These are phyloP conservation scores for Rhabditoides inermis DNA, from an alignment of 2,888 invertebrate species.

Conservation along the genomic window DNA sequence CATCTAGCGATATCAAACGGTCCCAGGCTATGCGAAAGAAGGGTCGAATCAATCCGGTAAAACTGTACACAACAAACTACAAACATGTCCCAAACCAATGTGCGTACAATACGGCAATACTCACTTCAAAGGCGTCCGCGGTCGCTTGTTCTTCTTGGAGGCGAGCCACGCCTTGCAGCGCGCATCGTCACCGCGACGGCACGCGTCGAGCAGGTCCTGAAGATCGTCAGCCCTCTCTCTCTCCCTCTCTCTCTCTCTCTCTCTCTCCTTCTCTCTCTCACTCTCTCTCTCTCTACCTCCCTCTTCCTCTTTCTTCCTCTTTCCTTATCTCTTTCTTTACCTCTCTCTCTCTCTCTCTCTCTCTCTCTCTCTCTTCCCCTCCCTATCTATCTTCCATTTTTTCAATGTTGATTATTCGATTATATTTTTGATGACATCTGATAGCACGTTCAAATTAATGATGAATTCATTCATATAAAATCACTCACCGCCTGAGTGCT, in stretches of 20 bases:
- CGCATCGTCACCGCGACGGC: slow-evolving; percentile 36
- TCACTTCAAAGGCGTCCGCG: slow-evolving; percentile 36
- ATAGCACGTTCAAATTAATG: too few relatives aligned
- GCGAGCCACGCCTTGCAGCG: slow-evolving; percentile 31
- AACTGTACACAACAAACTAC: neutral
- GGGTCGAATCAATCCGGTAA: neutral
- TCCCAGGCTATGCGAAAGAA: too few relatives aligned
- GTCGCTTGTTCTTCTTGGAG: slow-evolving; percentile 28
- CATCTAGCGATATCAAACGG: too few relatives aligned
- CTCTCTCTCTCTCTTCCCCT: neutral
- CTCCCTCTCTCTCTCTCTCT: neutral
- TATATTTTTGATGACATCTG: neutral
- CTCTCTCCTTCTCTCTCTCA: neutral
- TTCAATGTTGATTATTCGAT: slow-evolving; percentile 9
- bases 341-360: neutral
- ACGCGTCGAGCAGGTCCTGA: slow-evolving; percentile 43
- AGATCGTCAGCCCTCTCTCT: neutral
- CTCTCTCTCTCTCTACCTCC: neutral
- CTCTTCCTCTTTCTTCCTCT: neutral
- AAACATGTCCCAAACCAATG: neutral
- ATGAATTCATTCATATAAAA: too few relatives aligned
- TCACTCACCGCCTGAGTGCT: too few relatives aligned
- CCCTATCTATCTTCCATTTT: neutral
- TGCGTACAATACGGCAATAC: slow-evolving; percentile 1
- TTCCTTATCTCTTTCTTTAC: neutral